phyloP scores from a whole-genome alignment of 2,797 vertebrate species.

The Brachyrhaphis roseni region DNA sequence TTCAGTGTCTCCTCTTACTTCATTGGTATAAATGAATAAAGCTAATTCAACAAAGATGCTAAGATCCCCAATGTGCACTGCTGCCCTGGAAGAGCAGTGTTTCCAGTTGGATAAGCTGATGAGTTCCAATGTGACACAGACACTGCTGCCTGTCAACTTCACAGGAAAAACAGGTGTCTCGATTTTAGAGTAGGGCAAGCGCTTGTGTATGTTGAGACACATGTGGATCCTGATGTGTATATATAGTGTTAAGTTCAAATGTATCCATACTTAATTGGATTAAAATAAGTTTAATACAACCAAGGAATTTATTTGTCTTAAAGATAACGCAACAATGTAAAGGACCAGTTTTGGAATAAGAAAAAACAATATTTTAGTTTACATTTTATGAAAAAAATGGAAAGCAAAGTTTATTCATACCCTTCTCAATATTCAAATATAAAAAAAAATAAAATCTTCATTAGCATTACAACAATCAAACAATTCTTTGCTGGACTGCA shows the following conservation, averaged over 20 bases:
- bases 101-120: conserved; percentile 59
- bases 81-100: conserved; percentile 23
- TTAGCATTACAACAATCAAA: neutral
- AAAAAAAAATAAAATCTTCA: too few species aligned
- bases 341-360: neutral
- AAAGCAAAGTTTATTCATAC: neutral
- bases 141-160: conserved; percentile 43
- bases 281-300: neutral
- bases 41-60: conserved; percentile 27
- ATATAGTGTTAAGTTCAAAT: neutral
- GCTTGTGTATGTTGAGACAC: neutral
- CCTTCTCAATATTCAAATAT: neutral
- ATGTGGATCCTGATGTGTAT: neutral
- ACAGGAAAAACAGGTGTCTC: conserved; percentile 45
- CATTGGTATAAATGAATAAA: conserved; percentile 28
- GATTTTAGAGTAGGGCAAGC: conserved; percentile 19
- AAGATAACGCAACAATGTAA: neutral
- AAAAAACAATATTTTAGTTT: neutral
- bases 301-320: neutral
- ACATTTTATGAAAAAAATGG: neutral
- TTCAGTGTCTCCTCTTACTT: conserved; percentile 5
- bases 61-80: conserved; percentile 33
- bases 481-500: neutral
- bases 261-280: neutral
- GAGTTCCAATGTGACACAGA: conserved; percentile 40